These are phyloP conservation scores for Hydrolagus colliei DNA, from an alignment of 2,797 vertebrate genomes.

Conservation along the genomic window DNA sequence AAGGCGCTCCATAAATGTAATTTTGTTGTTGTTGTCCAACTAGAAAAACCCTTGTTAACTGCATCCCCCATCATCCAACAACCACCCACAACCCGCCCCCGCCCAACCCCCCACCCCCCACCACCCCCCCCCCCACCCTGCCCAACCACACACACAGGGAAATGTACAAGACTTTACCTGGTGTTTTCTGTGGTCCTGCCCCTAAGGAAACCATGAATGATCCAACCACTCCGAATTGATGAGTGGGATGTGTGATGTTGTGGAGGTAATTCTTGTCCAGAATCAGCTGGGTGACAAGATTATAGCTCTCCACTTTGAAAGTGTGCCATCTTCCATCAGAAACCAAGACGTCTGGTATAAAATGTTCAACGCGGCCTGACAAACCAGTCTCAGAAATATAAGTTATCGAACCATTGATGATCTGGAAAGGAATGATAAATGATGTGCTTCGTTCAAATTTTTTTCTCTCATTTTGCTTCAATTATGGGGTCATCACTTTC, in stretches of 20 bases:
- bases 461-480: not conserved
- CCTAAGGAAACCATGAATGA: slow-evolving; percentile 54
- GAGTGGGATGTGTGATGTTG: slow-evolving; percentile 44
- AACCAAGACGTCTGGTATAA: slow-evolving; percentile 43
- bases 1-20: too few species aligned
- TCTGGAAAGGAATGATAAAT: slow-evolving; percentile 43
- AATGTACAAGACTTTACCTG: slow-evolving; percentile 45
- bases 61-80: too few species aligned
- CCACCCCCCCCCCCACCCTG: too few species aligned
- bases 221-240: slow-evolving; percentile 43
- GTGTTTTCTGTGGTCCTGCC: slow-evolving; percentile 36
- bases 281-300: slow-evolving; percentile 40
- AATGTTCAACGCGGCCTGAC: slow-evolving; percentile 45
- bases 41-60: too few species aligned
- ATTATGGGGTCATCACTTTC: not conserved
- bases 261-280: slow-evolving; percentile 47
- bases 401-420: slow-evolving; percentile 49
- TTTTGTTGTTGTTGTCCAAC: too few species aligned
- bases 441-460: not conserved
- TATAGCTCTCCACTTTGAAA: slow-evolving; percentile 45
- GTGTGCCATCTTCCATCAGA: slow-evolving; percentile 59
- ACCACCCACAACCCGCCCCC: too few species aligned
- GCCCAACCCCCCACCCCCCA: not conserved
- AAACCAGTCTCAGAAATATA: slow-evolving; percentile 43
- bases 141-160: not conserved